phyloP scores from a whole-genome alignment of 2,113 vertebrate genomes.

The Vulpes ferrilata region DNA sequence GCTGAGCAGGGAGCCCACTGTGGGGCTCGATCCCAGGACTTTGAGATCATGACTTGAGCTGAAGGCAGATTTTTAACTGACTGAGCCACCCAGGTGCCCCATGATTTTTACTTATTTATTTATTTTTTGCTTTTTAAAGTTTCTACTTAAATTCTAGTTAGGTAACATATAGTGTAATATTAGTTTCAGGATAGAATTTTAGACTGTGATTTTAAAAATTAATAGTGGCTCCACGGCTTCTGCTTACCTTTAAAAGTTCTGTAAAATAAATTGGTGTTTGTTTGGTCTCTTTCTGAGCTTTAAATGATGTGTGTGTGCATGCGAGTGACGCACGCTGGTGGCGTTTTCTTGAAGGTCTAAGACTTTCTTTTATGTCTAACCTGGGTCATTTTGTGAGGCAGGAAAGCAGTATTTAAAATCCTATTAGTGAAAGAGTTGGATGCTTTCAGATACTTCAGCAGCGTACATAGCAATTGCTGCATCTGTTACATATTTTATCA shows the following conservation, averaged over 20 bases:
- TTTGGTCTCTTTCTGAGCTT: neutral
- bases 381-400: neutral
- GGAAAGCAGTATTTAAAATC: neutral
- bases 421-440: neutral
- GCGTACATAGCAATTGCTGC: neutral
- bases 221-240: neutral
- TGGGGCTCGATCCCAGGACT: too few species aligned
- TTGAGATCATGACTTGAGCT: too few species aligned
- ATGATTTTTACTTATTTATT: neutral
- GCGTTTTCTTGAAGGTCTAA: neutral
- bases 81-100: too few species aligned
- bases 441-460: neutral
- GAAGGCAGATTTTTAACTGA: too few species aligned
- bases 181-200: neutral
- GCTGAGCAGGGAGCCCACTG: too few species aligned
- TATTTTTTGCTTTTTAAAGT: neutral
- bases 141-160: neutral
- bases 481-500: neutral
- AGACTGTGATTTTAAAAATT: neutral
- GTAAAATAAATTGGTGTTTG: neutral
- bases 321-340: too few species aligned
- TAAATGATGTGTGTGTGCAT: neutral
- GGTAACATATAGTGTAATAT: neutral
- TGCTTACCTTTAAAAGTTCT: neutral
- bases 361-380: constrained; percentile 5